These are phyloP conservation scores for Cheumatopsyche charites DNA, from an alignment of 1,140 invertebrate species.

Conservation along the genomic window DNA sequence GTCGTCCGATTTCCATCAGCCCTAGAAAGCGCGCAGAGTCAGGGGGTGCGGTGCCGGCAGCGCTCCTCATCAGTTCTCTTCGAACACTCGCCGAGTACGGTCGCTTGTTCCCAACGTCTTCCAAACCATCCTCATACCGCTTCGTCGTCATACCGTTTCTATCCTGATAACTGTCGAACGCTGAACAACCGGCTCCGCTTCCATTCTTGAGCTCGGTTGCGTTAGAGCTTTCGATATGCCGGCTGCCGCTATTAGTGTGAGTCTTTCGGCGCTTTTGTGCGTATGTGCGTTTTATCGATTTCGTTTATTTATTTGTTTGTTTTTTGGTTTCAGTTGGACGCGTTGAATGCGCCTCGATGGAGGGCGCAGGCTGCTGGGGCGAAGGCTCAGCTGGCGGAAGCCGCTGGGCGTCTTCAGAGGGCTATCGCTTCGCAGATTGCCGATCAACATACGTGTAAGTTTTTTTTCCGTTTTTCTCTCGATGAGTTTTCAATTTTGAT, in stretches of 20 bases:
- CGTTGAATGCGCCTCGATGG: conserved; percentile 58
- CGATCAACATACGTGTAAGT: conserved; percentile 58
- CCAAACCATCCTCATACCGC: too few relatives aligned
- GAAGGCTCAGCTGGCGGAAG: conserved; percentile 53
- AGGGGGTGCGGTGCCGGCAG: neutral
- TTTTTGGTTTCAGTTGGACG: conserved; percentile 55
- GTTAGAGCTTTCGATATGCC: neutral
- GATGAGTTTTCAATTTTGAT: too few relatives aligned
- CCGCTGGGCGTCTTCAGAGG: conserved; percentile 55
- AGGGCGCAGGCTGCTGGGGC: conserved; percentile 56
- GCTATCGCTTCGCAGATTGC: conserved; percentile 56
- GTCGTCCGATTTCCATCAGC: too few relatives aligned
- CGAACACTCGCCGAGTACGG: neutral
- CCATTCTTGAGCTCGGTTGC: too few relatives aligned
- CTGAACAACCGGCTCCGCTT: too few relatives aligned
- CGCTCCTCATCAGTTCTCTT: conserved; percentile 17
- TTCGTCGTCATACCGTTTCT: too few relatives aligned
- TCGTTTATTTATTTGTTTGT: neutral
- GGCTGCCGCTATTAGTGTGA: neutral
- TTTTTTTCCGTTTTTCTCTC: neutral
- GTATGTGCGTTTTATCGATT: neutral
- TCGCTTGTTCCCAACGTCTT: too few relatives aligned
- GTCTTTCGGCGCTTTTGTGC: neutral
- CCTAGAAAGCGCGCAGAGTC: neutral
- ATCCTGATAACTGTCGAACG: too few relatives aligned